Evolutionary conservation across 2,797 vertebrate species (phyloP).

Genomic region (Sebastolobus altivelis): DNA sequence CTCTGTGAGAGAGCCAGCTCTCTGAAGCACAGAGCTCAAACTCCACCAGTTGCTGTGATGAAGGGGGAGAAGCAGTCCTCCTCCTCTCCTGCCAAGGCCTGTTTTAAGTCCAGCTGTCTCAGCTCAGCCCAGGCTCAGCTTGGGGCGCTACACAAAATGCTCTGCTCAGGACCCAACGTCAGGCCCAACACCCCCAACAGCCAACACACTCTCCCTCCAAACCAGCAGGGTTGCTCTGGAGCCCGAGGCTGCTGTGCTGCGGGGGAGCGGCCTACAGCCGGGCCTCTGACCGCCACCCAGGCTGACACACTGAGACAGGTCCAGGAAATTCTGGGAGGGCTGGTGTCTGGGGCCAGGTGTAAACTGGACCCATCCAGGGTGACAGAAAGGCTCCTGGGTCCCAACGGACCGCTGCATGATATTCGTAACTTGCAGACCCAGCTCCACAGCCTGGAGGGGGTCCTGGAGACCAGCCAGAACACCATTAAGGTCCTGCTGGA

Average conservation of each 20-base stretch:
- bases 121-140: constrained; percentile 83
- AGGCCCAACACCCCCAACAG: constrained; percentile 76
- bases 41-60: constrained; percentile 76
- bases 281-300: constrained; percentile 76
- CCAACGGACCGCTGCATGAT: constrained; percentile 80
- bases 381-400: constrained; percentile 77
- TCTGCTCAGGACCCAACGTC: constrained; percentile 81
- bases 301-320: constrained; percentile 84
- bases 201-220: constrained; percentile 72
- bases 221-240: constrained; percentile 78
- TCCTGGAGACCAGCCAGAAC: constrained; percentile 92
- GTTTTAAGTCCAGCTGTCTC: constrained; percentile 83
- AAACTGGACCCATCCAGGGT: constrained; percentile 82
- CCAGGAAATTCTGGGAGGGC: constrained; percentile 88
- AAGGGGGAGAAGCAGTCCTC: constrained; percentile 76
- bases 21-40: constrained; percentile 81
- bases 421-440: constrained; percentile 87
- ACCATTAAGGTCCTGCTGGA: constrained; percentile 92
- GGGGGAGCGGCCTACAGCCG: constrained; percentile 58
- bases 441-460: constrained; percentile 90
- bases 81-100: constrained; percentile 81
- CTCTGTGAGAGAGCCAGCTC: constrained; percentile 75
- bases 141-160: constrained; percentile 83
- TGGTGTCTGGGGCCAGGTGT: constrained; percentile 86
- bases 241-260: constrained; percentile 70